Evolutionary conservation across 2,888 invertebrate genomes (phyloP).

Genomic region (Hyles lineata): DNA sequence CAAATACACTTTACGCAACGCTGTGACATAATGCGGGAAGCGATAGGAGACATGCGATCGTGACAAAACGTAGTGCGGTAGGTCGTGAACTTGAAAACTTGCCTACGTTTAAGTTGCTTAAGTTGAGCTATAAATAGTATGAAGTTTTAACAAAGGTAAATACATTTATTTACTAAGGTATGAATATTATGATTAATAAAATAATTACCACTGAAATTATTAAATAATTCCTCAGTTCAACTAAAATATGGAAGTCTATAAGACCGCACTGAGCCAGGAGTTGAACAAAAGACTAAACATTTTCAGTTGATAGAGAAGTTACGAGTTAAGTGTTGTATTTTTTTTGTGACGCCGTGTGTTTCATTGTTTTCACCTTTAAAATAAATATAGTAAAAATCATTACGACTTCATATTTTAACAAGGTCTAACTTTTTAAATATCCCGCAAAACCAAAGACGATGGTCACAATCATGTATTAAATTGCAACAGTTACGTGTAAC

Average conservation of each 20-base stretch:
- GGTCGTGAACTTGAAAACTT: constrained; percentile 12
- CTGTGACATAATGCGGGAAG: constrained; percentile 3
- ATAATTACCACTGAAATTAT: background rate
- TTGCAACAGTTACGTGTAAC: background rate
- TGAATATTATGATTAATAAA: too few species aligned
- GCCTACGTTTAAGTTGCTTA: background rate
- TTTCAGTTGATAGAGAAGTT: too few species aligned
- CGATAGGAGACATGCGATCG: background rate
- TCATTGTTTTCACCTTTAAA: too few species aligned
- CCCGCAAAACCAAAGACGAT: background rate
- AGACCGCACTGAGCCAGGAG: background rate
- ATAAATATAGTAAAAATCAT: too few species aligned
- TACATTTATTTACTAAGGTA: background rate
- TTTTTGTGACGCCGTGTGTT: too few species aligned
- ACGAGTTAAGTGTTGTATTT: too few species aligned
- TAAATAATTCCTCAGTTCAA: background rate
- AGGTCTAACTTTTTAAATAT: background rate
- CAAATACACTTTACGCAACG: constrained; percentile 66
- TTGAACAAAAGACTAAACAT: background rate
- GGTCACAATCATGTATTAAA: background rate
- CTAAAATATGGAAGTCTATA: background rate
- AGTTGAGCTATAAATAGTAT: too few species aligned
- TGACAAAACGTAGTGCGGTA: background rate
- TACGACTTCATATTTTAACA: too few species aligned
- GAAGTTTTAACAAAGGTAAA: background rate